Percentiles rank a stretch among this genome's conserved stretches.
Conservation (phyloP, 2,113 vertebrate species). For the Sturnus vulgaris region DNA sequence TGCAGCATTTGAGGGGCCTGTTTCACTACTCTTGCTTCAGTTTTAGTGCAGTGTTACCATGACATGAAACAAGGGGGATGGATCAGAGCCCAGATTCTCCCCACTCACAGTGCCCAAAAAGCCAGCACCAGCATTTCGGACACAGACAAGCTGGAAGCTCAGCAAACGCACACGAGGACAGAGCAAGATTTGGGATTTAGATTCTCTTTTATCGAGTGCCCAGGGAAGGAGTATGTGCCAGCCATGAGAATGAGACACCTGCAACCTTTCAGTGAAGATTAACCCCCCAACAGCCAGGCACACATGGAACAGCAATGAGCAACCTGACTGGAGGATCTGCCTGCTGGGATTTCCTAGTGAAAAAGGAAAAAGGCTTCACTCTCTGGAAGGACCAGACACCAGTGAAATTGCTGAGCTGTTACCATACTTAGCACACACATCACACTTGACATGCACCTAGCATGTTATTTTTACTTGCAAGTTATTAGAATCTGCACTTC, state of each 20-base stretch:
- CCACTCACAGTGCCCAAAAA: fast-evolving
- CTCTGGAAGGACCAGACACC: neutral
- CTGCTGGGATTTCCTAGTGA: neutral
- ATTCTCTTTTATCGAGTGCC: neutral
- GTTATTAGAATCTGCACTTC: neutral
- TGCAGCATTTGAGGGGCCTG: neutral
- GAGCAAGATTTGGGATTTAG: neutral
- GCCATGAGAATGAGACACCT: neutral
- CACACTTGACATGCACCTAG: neutral
- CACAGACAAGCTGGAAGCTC: neutral
- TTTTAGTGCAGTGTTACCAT: fast-evolving
- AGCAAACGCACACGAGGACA: fast-evolving
- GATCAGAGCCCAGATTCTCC: neutral
- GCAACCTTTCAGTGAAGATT: neutral
- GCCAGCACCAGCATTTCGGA: neutral
- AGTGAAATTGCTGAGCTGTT: neutral
- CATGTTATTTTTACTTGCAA: neutral
- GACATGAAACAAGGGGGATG: neutral
- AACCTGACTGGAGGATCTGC: neutral
- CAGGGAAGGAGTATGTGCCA: neutral
- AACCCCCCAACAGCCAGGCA: fast-evolving
- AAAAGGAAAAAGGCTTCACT: neutral
- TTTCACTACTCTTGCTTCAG: neutral
- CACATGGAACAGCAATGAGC: fast-evolving
- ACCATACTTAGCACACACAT: neutral